Base-by-base conservation (phyloP, 1,140 invertebrate species). In the Cyrtorhinus lividipennis region DNA sequence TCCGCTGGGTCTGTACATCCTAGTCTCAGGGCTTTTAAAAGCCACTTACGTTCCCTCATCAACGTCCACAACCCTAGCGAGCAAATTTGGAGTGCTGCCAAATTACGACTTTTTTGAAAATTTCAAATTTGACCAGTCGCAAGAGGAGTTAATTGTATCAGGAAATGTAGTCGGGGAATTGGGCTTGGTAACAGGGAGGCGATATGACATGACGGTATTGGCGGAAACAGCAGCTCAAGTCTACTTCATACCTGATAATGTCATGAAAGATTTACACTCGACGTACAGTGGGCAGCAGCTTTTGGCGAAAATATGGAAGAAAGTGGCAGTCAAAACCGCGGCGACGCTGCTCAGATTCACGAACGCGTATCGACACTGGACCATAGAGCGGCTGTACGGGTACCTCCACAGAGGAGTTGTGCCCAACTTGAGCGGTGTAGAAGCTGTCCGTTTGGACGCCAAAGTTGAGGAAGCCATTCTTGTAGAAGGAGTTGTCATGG, bases 91-190 rank as follows among this genome's bases (percentile, higher is more conserved):
- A 8, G 22, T 59, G 10, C 25, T 63, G 1, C 62, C 62, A 1
- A 63, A 63, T 30, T 59, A 22, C 26, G 62, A 63, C 56, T 63
- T 44, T 59, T 56, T 63, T n/a, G 38, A 24, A 24, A 63, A 38
- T 45, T 26, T 63, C 23, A 59, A 26, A 18, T 24, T 57, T n/a
- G 56, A 59, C 24, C 22, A 59, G 46, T 23, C 56, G 30, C 65
- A 71, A 24, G 66, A 72, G 8, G 75, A 77, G 61, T 77, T 73
- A 59, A 67, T 77, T 60, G 70, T 73, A 0, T 69, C 74, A 15
- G 77, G 76, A 8, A 74, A 72, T 38, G 71, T 77, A 1, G 69
- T 77, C 38, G 76, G 76, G 1, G 76, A 77, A 65, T 70, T 75
- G 64, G 72, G 75, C 15, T 64, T 76, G 12, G 65, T 77, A 2